Conservation (phyloP, 2,888 invertebrate species). For the Agrilus mali region DNA sequence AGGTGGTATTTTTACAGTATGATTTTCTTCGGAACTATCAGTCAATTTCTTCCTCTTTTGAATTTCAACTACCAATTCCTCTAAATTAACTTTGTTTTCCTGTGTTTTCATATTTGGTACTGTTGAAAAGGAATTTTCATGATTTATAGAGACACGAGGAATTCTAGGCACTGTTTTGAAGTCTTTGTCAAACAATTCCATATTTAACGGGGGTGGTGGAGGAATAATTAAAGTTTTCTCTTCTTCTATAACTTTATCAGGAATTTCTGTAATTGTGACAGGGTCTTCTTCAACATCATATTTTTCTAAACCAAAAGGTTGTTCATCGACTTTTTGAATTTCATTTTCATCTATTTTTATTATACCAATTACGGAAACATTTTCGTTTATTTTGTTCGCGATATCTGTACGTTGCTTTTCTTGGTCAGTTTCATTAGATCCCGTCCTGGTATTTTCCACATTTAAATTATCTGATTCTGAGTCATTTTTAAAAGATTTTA, state of each 20-base stretch:
- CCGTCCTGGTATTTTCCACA: background rate
- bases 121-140: no score
- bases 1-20: background rate
- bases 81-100: no score
- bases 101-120: no score
- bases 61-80: no score
- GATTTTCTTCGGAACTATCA: no score
- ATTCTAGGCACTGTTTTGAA: no score
- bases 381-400: background rate
- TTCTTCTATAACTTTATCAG: background rate
- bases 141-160: no score
- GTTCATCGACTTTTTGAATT: background rate
- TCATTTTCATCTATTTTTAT: conserved; percentile 1
- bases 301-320: background rate
- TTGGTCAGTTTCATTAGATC: background rate
- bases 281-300: background rate
- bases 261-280: background rate
- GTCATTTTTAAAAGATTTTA: conserved; percentile 6
- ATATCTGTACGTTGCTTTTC: background rate
- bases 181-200: background rate
- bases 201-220: background rate
- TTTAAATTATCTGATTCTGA: conserved; percentile 2
- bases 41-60: no score
- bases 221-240: background rate
- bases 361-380: background rate